A percentile compares a stretch with the other conserved stretches of the same genome.
These are phyloP conservation scores for Mizuhopecten yessoensis DNA, from an alignment of 1,140 invertebrate genomes.

Conservation along the genomic window DNA sequence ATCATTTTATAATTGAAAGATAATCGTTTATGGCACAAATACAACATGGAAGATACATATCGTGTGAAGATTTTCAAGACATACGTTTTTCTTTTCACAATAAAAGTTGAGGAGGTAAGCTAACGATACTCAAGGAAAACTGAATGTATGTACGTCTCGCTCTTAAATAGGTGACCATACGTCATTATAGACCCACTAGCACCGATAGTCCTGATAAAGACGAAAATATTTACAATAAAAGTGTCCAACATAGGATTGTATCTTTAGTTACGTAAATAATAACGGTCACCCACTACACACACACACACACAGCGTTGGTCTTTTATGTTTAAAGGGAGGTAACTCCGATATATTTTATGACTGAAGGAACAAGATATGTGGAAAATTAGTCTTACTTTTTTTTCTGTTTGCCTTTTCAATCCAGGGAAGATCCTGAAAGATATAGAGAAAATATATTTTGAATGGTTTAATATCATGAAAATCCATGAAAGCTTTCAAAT, in stretches of 20 bases:
- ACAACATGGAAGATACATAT: not conserved
- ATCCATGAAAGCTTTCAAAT: not conserved
- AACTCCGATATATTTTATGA: not conserved
- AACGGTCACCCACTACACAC: not conserved
- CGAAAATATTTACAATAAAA: conserved; percentile 2
- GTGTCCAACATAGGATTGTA: not conserved
- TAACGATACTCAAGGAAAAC: not conserved
- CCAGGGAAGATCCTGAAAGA: not conserved
- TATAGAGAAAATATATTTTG: not conserved
- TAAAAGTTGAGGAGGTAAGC: too few relatives aligned
- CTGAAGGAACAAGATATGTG: not conserved
- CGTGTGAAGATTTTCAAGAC: not conserved
- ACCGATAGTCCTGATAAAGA: not conserved
- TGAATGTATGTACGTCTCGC: not conserved
- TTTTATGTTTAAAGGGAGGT: not conserved
- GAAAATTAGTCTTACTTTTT: not conserved
- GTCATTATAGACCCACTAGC: conserved; percentile 32
- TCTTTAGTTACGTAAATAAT: not conserved
- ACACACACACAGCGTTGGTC: not conserved
- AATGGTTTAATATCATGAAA: not conserved
- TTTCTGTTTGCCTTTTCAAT: not conserved
- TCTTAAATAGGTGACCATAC: conserved; percentile 20
- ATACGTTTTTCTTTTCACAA: too few relatives aligned
- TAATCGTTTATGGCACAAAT: not conserved
- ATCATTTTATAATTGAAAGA: too few relatives aligned